Evolutionary conservation across 2,797 vertebrate genomes (phyloP), one percentile per base, ranked within the genome.

Genomic region (Buceros bicornis): DNA sequence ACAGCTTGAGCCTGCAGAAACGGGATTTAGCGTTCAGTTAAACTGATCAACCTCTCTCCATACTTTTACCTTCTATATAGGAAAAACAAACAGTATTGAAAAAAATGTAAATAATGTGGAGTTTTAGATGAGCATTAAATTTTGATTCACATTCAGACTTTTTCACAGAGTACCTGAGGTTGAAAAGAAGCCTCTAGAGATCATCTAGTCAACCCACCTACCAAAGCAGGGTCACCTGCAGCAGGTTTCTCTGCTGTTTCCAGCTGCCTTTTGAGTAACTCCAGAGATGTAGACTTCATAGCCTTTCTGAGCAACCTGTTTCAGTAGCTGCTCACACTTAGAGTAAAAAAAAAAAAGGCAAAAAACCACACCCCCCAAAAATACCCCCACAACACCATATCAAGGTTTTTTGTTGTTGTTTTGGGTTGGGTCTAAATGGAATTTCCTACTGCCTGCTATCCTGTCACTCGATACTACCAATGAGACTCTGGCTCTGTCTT

Each of bases 1-100:
- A 98, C 98, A 51, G 97, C 99, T 72, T 98, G 99, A 93, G 98
- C 98, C 99, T 99, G 94, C 43, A 94, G 71, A 73, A 76, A 96
- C 17, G 71, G 57, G 72, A 82, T 35, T 62, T 64, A 72, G 33
- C 31, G 72, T 35, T 81, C 31, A 47, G 22, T 67, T 91, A 67
- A 86, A 47, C 0, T 57, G 13, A 82, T 48, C 35, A 58, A 33
- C 6, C 11, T 66, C 86, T 31, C 64, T n/a, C 20, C 48, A 4
- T 80, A 56, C 26, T 83, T 95, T 88, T 69, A 70, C 47, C 8
- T 6, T 26, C 7, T 13, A 33, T 3, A 35, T 5, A 57, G 8
- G 42, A 10, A 5, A 66, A 54, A 17, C 0, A 3, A 47, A 64
- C 25, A 58, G 11, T 8, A 50, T 26, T 53, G 54, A 10, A 37